Base-by-base conservation (phyloP, 92 coral and sea anemone species). In the Parazoanthus swiftii region DNA sequence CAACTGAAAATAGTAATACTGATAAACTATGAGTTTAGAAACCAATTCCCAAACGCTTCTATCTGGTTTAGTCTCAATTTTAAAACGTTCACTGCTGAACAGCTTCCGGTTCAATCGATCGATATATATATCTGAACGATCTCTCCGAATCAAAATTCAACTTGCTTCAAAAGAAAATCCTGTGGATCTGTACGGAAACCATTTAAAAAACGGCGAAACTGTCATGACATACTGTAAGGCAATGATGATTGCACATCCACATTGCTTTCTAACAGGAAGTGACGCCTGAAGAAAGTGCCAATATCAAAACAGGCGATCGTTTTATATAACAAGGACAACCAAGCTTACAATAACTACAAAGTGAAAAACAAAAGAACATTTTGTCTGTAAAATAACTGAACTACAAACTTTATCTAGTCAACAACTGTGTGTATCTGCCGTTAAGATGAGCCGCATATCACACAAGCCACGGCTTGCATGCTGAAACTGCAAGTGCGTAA, bases 221-320 rank as follows among this genome's bases (percentile, higher is more conserved):
- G 70, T 23, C 25, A 21, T 3, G 23, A 58, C 66, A 39, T 0
- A 29, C 33, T 29, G 33, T 29, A 38, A 18, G 29, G 48, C 11
- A 46, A 79, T 44, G 37, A 36, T 81, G 85, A 59, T 37, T 36
- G 15, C 85, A 81, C 66, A 14, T 23, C 65, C 25, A 33, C 48
- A 59, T 21, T 79, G 66, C 77, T 33, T 44, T 5, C 43, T 81
- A 14, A 39, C 50, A 81, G 74, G 85, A 81, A 81, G 74, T 81
- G 85, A 84, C 87, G 87, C 79, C 26, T 46, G 39, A 74, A 74
- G 9, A 0, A 20, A 20, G 36, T 48, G 29, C 39, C n/a, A 82
- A 82, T 67, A 82, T 66, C 33, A 54, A 26, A 59, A 42, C 51
- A 37, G 51, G 11, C 1, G 8, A 35, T 18, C 35, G 25, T 81